phyloP scores from a whole-genome alignment of 1,140 invertebrate species.

The Lucilia sericata region DNA sequence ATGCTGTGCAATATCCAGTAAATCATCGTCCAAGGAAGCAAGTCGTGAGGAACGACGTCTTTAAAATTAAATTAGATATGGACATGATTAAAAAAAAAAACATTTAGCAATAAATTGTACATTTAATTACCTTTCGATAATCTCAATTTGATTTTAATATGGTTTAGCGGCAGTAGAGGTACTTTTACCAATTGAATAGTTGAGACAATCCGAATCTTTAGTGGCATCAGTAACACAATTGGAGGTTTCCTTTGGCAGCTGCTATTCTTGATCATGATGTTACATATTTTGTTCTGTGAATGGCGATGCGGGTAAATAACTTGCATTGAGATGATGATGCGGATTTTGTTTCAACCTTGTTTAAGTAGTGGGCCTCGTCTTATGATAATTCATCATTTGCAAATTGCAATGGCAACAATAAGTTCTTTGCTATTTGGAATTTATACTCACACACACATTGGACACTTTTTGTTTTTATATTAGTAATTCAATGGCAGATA shows the following conservation, averaged over 20 bases:
- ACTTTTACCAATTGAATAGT: conserved; percentile 63
- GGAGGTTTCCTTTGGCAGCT: conserved; percentile 60
- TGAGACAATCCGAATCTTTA: conserved; percentile 59
- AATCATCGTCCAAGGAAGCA: conserved; percentile 55
- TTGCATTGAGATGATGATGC: not conserved
- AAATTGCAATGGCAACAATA: conserved; percentile 53
- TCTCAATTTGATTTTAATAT: conserved; percentile 64
- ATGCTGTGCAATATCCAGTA: conserved; percentile 46
- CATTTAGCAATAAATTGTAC: not conserved
- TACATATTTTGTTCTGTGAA: conserved; percentile 58
- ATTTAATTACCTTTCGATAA: conserved; percentile 56
- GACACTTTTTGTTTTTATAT: too few species aligned
- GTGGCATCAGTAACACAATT: conserved; percentile 57
- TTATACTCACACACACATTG: conserved; percentile 66
- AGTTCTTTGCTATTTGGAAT: conserved; percentile 59
- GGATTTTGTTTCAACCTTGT: conserved; percentile 24
- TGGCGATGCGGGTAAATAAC: conserved; percentile 58
- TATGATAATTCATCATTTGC: conserved; percentile 17
- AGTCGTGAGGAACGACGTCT: conserved; percentile 47
- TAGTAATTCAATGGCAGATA: too few species aligned
- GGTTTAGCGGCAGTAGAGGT: conserved; percentile 56
- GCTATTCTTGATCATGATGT: conserved; percentile 55
- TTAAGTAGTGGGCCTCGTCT: not conserved
- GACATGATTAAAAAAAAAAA: too few species aligned
- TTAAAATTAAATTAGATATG: not conserved